phyloP scores from a whole-genome alignment of 2,113 vertebrate species.

The Syngnathus typhle region DNA sequence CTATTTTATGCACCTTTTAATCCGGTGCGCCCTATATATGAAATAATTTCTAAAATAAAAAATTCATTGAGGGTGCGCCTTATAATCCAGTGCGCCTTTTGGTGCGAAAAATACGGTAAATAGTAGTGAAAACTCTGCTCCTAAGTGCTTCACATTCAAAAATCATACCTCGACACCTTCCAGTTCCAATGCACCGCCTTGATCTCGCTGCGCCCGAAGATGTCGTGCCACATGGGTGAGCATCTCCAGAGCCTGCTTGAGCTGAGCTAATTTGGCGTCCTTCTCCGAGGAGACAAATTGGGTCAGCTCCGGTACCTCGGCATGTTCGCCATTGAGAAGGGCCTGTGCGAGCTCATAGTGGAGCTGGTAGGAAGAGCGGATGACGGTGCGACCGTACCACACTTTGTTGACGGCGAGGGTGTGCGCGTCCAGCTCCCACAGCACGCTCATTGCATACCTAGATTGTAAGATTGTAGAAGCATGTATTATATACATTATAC shows the following conservation, averaged over 20 bases:
- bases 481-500: neutral
- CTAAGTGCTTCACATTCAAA: neutral
- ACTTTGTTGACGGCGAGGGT: conserved; percentile 70
- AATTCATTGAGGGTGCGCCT: too few species aligned
- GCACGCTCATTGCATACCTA: conserved; percentile 88
- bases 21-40: too few species aligned
- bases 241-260: conserved; percentile 74
- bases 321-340: conserved; percentile 75
- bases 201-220: conserved; percentile 73
- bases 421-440: conserved; percentile 83
- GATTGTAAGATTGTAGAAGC: conserved; percentile 1
- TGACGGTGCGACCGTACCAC: conserved; percentile 77
- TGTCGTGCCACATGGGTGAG: conserved; percentile 79
- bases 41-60: too few species aligned
- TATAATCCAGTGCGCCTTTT: too few species aligned
- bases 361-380: conserved; percentile 89
- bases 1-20: too few species aligned
- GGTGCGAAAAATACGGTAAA: too few species aligned
- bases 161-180: conserved; percentile 79
- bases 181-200: conserved; percentile 83
- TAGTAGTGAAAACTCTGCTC: neutral
- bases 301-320: conserved; percentile 73
- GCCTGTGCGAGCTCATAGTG: conserved; percentile 87
- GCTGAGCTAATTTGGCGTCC: conserved; percentile 60
- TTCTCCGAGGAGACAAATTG: conserved; percentile 50